phyloP scores from a whole-genome alignment of 23 tunicate genomes.

The Styela plicata region DNA sequence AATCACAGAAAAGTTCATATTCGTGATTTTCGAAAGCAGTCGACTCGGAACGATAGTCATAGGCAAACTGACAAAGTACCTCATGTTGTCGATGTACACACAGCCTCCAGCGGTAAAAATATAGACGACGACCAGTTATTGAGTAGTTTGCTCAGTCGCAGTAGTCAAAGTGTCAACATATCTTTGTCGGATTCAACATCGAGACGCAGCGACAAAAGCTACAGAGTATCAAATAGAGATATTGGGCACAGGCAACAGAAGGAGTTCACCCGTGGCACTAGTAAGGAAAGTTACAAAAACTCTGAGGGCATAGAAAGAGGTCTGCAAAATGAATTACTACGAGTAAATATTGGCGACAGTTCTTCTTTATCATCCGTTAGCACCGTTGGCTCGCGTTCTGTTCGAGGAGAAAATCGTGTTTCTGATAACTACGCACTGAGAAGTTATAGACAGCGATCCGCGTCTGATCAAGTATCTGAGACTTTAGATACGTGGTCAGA shows the following conservation, averaged over 20 bases:
- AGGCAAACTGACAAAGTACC: not conserved
- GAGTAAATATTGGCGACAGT: not conserved
- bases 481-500: not conserved
- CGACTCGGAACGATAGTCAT: not conserved
- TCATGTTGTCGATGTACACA: not conserved
- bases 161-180: not conserved
- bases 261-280: not conserved
- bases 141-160: not conserved
- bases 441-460: not conserved
- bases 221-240: not conserved
- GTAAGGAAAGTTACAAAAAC: not conserved
- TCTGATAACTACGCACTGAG: not conserved
- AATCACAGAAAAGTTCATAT: not conserved
- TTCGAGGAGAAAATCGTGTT: not conserved
- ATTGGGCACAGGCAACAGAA: not conserved
- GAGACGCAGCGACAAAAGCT: not conserved
- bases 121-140: not conserved
- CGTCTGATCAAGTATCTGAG: not conserved
- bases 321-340: constrained; percentile 4
- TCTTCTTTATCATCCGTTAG: constrained; percentile 11
- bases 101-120: not conserved
- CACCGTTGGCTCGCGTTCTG: not conserved
- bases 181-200: not conserved
- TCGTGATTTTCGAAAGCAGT: not conserved
- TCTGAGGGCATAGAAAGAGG: not conserved